Evolutionary conservation across 1,140 invertebrate genomes (phyloP), one percentile per base, ranked within the genome.

Genomic region (Musca vetustissima): DNA sequence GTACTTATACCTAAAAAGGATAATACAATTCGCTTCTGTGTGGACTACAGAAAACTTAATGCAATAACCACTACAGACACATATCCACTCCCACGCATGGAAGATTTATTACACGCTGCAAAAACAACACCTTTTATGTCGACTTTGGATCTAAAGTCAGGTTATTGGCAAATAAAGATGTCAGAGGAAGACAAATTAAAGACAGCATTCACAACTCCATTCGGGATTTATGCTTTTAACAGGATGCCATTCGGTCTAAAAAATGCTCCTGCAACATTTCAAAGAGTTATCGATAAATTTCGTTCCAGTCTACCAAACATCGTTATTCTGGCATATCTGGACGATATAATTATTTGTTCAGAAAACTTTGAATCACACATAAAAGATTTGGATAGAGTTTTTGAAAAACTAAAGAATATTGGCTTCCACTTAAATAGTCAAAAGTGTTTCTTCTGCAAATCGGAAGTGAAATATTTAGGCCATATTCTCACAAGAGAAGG

Each of bases 41-140:
- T n/a, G n/a, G 75, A 79, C 28, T 76, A 73, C 49, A 47, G 76
- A 0, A 22, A 59, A 65, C 43, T 83, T 6, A 84, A 83, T 65
- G 65, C 72, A 3, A 70, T 78, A 2, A 82, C 81, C 1, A 70
- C 69, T 2, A 32, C 68, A 13, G 79, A 81, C 64, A 36, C 24
- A 14, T 88, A 78, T 70, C 84, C 84, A 11, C 72, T 86, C 14
- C 83, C 84, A 2, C 66, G 77, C 22, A 83, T 86, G 7, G 83
- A 85, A 55, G 83, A 85, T 22, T 66, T 82, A 11, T 66, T 89
- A 8, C 74, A 84, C 25, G 67, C 68, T 4, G 70, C 83, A 0
- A 73, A 73, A 49, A 71, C 70, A 3, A 71, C 71, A 7, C 73
- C 50, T 28, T 75, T 68, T 59, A 84, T 84, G 73, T 73, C 76